Base-by-base conservation (phyloP, 2,113 vertebrate genomes). In the Microtus pennsylvanicus region DNA sequence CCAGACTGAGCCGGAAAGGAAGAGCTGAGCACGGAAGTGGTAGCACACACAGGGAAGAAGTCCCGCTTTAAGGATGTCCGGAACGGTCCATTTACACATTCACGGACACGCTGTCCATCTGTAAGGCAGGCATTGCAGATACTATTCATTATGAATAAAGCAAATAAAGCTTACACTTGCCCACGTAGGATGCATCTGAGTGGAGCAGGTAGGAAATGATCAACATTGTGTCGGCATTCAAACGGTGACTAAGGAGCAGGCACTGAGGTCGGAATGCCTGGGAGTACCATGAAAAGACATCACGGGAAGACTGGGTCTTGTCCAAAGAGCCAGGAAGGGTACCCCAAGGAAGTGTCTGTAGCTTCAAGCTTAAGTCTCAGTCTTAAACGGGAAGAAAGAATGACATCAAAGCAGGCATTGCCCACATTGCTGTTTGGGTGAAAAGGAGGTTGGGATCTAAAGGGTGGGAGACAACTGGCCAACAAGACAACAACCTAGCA, bases 371-470 rank as follows among this genome's bases (percentile, higher is more conserved):
- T 58, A 78, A 38, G 1, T 16, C 75, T 38, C 42, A 76, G 1
- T n/a, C 11, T 58, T 21, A 81, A 28, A 76, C 26, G 5, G n/a
- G 28, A 58, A 7, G 52, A 75, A 22, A 70, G 35, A 58, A 42
- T 1, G 9, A 38, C 45, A 52, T 12, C 12, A 45, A 74, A 87
- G 42, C 35, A 45, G 35, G 5, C 5, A 1, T 74, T 47, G 0
- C 3, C 3, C 8, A 16, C 3, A 7, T 8, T 4, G 5, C 11
- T 26, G 1, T n/a, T 78, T 47, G 4, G 42, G 12, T 21, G 24
- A n/a, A 70, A 74, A 33, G 52, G 58, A 87, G 21, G 17, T 42
- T n/a, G 50, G 63, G 75, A 26, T 9, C 28, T 16, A 42, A 77
- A 70, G 65, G 65, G 65, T 4, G 2, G 45, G 69, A 61, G 42